Percentiles rank a stretch among this genome's conserved stretches.
Evolutionary conservation across 2,888 invertebrate species (phyloP).

Genomic region (Tetanocera ferruginea): DNA sequence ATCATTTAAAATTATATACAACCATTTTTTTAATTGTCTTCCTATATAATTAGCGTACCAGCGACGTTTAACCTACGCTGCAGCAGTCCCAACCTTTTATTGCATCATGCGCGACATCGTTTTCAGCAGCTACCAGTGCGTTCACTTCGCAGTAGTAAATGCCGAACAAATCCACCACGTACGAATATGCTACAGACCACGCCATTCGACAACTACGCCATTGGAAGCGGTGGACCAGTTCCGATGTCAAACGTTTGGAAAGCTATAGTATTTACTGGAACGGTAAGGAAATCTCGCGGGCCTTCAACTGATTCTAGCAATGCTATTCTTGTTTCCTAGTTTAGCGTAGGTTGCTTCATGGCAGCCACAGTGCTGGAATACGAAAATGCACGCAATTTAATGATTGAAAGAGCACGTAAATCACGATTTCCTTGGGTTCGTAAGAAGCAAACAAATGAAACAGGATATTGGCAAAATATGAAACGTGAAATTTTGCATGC

Average conservation of each 20-base stretch:
- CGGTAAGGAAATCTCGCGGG: conserved; percentile 52
- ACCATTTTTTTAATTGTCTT: not conserved
- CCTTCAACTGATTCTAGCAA: not conserved
- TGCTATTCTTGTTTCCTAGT: conserved; percentile 68
- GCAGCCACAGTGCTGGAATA: conserved; percentile 91
- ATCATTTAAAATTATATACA: conserved; percentile 39
- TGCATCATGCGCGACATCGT: conserved; percentile 50
- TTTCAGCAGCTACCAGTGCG: conserved; percentile 45
- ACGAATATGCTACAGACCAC: conserved; percentile 37
- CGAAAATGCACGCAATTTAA: conserved; percentile 73
- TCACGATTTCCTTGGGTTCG: conserved; percentile 59
- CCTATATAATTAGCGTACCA: conserved; percentile 7
- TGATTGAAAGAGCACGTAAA: conserved; percentile 70
- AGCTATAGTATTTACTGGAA: conserved; percentile 64
- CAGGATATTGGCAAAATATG: conserved; percentile 54
- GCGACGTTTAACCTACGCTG: conserved; percentile 26
- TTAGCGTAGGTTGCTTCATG: conserved; percentile 77
- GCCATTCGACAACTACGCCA: conserved; percentile 43
- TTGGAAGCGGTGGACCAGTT: conserved; percentile 53
- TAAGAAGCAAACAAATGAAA: conserved; percentile 48
- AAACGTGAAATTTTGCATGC: conserved; percentile 62
- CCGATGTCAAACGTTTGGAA: conserved; percentile 60
- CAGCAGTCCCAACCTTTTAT: conserved; percentile 44
- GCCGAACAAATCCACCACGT: conserved; percentile 37
- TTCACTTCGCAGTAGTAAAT: conserved; percentile 46